These are phyloP conservation scores for Chelonia mydas DNA, from an alignment of 2,797 vertebrate genomes.

Conservation along the genomic window DNA sequence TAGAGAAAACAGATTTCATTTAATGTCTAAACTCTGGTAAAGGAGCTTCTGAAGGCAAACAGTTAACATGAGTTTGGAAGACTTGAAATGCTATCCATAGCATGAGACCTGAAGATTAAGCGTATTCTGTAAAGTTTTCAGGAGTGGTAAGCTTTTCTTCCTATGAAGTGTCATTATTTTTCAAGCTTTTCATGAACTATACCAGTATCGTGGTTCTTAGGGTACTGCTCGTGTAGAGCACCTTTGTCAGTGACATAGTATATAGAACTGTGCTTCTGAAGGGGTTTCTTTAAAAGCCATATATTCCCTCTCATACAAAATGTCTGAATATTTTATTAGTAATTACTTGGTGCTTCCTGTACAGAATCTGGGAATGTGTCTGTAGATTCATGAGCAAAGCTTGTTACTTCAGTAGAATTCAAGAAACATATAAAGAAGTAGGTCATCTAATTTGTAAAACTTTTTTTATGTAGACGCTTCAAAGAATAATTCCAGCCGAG, in stretches of 20 bases:
- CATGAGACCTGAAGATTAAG: background rate
- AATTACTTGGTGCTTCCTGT: background rate
- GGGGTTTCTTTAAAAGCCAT: background rate
- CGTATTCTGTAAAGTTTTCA: background rate
- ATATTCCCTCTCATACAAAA: background rate
- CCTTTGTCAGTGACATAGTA: background rate
- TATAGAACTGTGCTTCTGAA: background rate
- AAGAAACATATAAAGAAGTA: background rate
- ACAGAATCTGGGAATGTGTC: background rate
- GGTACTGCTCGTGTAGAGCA: too few species aligned
- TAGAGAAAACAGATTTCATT: background rate
- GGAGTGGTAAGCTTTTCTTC: conserved; percentile 1
- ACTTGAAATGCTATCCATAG: background rate
- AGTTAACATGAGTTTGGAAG: background rate
- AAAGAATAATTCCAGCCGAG: background rate
- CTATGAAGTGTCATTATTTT: background rate
- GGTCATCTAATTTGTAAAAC: background rate
- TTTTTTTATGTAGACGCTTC: rapidly evolving
- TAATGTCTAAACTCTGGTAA: background rate
- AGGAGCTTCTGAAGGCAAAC: background rate
- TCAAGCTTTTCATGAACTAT: background rate
- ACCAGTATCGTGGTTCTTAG: background rate
- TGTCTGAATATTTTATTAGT: background rate
- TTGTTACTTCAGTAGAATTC: background rate
- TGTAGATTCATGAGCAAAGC: background rate